phyloP scores from a whole-genome alignment of 2,113 vertebrate genomes.

The Morphnarchus princeps region DNA sequence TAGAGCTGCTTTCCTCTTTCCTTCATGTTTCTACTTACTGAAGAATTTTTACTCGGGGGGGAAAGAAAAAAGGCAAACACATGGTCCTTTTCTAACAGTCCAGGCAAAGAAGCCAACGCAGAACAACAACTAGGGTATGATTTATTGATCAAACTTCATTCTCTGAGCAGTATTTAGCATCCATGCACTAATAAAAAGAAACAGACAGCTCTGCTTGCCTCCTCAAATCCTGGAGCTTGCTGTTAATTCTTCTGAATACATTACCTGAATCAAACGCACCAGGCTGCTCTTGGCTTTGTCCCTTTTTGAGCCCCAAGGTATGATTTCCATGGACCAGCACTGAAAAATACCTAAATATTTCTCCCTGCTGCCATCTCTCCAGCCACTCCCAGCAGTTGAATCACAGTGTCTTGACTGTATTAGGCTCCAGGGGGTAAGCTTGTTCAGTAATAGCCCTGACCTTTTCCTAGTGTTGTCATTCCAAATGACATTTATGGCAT shows the following conservation, averaged over 20 bases:
- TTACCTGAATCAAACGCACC: constrained; percentile 48
- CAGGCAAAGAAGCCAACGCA: neutral
- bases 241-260: constrained; percentile 45
- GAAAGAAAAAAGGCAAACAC: constrained; percentile 28
- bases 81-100: neutral
- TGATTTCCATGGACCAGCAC: constrained; percentile 43
- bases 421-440: constrained; percentile 61
- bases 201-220: constrained; percentile 39
- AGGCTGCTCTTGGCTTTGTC: constrained; percentile 24
- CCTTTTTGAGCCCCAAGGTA: constrained; percentile 52
- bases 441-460: constrained; percentile 71
- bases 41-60: neutral
- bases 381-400: constrained; percentile 57
- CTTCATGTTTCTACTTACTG: neutral
- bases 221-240: neutral
- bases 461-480: constrained; percentile 68
- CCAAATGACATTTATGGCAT: constrained; percentile 69
- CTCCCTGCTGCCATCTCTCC: constrained; percentile 30
- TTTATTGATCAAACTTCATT: constrained; percentile 48
- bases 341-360: constrained; percentile 53
- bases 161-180: constrained; percentile 48
- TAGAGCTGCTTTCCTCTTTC: neutral
- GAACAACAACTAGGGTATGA: constrained; percentile 28
- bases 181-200: constrained; percentile 40
- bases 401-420: constrained; percentile 66